Conservation (phyloP, 2,797 vertebrate genomes). For the Micromesistius poutassou region DNA sequence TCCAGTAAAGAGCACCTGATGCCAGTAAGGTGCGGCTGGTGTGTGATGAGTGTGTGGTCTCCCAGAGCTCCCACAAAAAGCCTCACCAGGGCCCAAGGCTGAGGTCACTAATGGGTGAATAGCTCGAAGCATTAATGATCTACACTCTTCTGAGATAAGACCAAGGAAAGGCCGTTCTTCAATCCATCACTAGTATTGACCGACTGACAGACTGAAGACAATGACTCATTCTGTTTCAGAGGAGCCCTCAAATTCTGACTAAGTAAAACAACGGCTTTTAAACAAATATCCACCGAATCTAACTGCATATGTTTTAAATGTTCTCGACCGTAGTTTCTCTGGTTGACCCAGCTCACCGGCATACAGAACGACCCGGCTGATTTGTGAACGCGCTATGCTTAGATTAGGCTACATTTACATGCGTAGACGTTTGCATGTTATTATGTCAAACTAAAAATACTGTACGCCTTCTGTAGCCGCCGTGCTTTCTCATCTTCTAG, state of each 20-base stretch:
- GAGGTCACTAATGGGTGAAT: not conserved
- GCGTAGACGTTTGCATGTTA: not conserved
- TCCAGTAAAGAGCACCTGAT: not conserved
- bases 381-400: not conserved
- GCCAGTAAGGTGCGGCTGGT: not conserved
- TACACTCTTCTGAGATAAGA: not conserved
- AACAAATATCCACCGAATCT: not conserved
- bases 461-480: not conserved
- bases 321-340: not conserved
- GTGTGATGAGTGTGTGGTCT: not conserved
- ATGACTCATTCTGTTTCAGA: not conserved
- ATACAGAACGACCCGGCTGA: not conserved
- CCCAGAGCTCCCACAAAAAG: not conserved
- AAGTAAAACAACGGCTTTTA: not conserved
- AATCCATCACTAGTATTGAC: not conserved
- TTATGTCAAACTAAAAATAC: not conserved
- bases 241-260: not conserved
- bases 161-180: not conserved
- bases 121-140: not conserved
- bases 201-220: not conserved
- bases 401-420: not conserved
- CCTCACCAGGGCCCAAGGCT: not conserved
- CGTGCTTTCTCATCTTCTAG: conserved; percentile 13
- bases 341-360: not conserved
- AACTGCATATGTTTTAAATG: not conserved